Evolutionary conservation across 2,797 vertebrate species (phyloP), one percentile per base, ranked within the genome.

Genomic region (Cirrhinus mrigala): DNA sequence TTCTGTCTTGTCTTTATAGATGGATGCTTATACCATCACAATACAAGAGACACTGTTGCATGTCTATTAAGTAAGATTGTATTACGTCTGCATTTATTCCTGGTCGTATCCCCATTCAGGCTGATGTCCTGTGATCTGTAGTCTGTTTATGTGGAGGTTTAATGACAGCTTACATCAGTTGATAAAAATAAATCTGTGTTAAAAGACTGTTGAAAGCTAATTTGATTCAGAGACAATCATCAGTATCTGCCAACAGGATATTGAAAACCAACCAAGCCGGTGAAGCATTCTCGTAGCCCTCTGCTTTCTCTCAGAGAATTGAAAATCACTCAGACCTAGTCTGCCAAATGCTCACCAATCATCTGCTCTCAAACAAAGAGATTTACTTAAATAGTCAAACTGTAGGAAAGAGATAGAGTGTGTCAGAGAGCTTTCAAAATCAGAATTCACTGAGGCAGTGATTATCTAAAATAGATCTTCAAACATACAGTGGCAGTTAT

Each of bases 181-280:
- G 37, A 16, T 46, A 29, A 48, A 78, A 64, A 79, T 79, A 11
- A 79, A 79, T 48, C n/a, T 29, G n/a, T 62, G n/a, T 79, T 79
- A 79, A 79, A 83, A 68, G 24, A 56, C 33, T 4, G 3, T 22
- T 66, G 73, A 66, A 50, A 75, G 33, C 20, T 48, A 16, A 48
- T 64, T 75, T 75, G 44, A 37, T 62, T 62, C 44, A 24, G 44
- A 83, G 22, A 75, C 27, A 74, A 52, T 29, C 54, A 62, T 75
- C 44, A 64, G 7, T 66, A 37, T 83, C 27, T 75, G 71, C 71
- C 81, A 68, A 20, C 14, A 68, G 62, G 73, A 44, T 54, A 76
- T 82, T 82, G 69, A 75, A 74, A 75, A 66, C 58, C n/a, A 75
- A 50, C 70, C 58, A 83, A 64, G 70, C n/a, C 29, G 79, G 20